Evolutionary conservation across 1,140 invertebrate genomes (phyloP).

Genomic region (Drosophila serrata): DNA sequence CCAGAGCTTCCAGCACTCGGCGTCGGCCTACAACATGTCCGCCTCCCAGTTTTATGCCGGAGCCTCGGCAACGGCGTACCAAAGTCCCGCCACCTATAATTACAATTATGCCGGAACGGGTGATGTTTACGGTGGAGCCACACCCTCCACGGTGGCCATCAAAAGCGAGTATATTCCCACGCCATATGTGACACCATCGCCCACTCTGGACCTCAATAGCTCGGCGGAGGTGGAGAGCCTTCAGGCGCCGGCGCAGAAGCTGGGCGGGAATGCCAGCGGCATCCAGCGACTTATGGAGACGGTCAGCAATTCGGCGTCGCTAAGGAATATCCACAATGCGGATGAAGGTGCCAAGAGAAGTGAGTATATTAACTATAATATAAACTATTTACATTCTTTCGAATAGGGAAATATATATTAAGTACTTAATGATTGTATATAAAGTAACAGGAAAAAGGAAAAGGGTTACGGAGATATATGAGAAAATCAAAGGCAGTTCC

Average conservation of each 20-base stretch:
- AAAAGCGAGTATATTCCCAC: slow-evolving; percentile 81
- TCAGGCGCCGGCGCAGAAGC: slow-evolving; percentile 53
- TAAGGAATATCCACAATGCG: slow-evolving; percentile 39
- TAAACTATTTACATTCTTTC: background rate
- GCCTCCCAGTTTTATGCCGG: slow-evolving; percentile 68
- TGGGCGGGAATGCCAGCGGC: slow-evolving; percentile 24
- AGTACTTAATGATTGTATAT: background rate
- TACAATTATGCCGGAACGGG: slow-evolving; percentile 57
- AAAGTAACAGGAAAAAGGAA: no score
- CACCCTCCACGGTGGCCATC: slow-evolving; percentile 36
- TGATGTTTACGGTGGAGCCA: slow-evolving; percentile 48
- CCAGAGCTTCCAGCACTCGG: slow-evolving; percentile 53
- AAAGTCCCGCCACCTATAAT: slow-evolving; percentile 58
- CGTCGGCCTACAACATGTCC: slow-evolving; percentile 62
- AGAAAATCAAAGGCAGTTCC: background rate
- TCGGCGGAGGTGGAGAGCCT: slow-evolving; percentile 75
- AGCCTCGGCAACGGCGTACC: slow-evolving; percentile 53
- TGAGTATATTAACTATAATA: slow-evolving; percentile 62
- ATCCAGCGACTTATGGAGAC: slow-evolving; percentile 58
- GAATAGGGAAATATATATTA: background rate
- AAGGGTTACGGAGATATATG: background rate
- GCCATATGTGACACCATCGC: slow-evolving; percentile 81
- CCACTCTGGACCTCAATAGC: slow-evolving; percentile 80
- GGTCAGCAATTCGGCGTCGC: slow-evolving; percentile 37
- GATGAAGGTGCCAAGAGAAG: slow-evolving; percentile 58